Conservation (phyloP, 2,888 invertebrate species). For the Chirona hameri region DNA sequence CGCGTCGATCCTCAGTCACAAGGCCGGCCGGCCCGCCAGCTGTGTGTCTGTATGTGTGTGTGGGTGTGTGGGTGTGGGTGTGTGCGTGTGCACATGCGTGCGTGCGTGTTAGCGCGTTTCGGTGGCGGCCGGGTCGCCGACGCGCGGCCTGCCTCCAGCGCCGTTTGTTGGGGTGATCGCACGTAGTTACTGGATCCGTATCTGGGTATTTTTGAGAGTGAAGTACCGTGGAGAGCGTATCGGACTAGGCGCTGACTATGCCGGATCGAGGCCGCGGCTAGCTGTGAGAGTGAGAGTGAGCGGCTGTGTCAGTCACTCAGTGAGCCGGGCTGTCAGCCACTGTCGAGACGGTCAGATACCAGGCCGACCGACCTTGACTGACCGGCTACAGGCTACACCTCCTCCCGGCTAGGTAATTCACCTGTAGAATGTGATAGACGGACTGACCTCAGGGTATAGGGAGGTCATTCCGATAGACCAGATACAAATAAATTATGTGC, state of each 20-base stretch:
- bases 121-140: too few relatives aligned
- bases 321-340: too few relatives aligned
- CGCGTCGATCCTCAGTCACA: not conserved
- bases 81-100: too few relatives aligned
- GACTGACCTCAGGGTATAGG: conserved; percentile 26
- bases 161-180: not conserved
- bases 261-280: too few relatives aligned
- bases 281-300: not conserved
- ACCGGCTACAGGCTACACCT: not conserved
- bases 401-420: not conserved
- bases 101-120: too few relatives aligned
- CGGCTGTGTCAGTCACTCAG: too few relatives aligned
- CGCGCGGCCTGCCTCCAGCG: too few relatives aligned
- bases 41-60: too few relatives aligned
- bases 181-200: conserved; percentile 1
- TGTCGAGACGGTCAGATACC: too few relatives aligned
- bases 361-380: too few relatives aligned
- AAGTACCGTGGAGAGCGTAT: not conserved
- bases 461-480: conserved; percentile 29
- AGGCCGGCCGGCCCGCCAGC: not conserved
- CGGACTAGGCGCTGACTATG: too few relatives aligned
- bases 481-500: conserved; percentile 26
- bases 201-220: not conserved
- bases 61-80: too few relatives aligned
- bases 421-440: conserved; percentile 26